phyloP scores from a whole-genome alignment of 2,797 vertebrate species.

The Lithobates pipiens region DNA sequence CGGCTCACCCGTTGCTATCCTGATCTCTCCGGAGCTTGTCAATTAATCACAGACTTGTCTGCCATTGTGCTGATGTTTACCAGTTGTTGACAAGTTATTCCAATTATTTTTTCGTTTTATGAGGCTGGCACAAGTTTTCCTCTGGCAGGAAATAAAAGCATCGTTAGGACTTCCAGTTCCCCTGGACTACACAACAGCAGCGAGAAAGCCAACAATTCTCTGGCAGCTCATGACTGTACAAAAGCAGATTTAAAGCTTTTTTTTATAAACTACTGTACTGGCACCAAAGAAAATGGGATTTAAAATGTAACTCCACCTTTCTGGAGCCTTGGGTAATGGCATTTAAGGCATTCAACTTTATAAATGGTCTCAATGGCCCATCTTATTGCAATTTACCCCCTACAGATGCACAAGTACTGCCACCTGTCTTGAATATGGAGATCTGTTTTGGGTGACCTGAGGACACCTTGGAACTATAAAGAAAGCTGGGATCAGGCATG shows the following conservation, averaged over 20 bases:
- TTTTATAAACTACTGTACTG: conserved; percentile 10
- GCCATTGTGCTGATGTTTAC: conserved; percentile 51
- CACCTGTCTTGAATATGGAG: background rate
- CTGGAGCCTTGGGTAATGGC: background rate
- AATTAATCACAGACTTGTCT: conserved; percentile 43
- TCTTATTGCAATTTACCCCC: background rate
- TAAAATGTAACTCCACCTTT: background rate
- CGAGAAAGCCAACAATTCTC: conserved; percentile 10
- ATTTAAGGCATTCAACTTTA: background rate
- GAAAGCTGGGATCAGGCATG: too few species aligned
- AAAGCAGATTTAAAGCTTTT: conserved; percentile 39
- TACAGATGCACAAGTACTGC: too few species aligned
- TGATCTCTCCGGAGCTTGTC: background rate
- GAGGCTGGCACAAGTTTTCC: conserved; percentile 36
- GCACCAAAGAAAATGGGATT: conserved; percentile 1
- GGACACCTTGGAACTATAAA: too few species aligned
- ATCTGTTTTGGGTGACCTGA: background rate
- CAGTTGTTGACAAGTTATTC: conserved; percentile 53
- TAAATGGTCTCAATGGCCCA: background rate
- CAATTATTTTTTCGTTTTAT: conserved; percentile 53
- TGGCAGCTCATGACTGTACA: conserved; percentile 26
- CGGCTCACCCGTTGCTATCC: background rate
- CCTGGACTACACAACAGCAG: conserved; percentile 1
- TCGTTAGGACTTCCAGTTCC: conserved; percentile 40
- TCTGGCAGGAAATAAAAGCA: conserved; percentile 32